A percentile compares a stretch with the other conserved stretches of the same genome.
These are phyloP conservation scores for Polydrusus cervinus DNA, from an alignment of 2,888 invertebrate species.

Conservation along the genomic window DNA sequence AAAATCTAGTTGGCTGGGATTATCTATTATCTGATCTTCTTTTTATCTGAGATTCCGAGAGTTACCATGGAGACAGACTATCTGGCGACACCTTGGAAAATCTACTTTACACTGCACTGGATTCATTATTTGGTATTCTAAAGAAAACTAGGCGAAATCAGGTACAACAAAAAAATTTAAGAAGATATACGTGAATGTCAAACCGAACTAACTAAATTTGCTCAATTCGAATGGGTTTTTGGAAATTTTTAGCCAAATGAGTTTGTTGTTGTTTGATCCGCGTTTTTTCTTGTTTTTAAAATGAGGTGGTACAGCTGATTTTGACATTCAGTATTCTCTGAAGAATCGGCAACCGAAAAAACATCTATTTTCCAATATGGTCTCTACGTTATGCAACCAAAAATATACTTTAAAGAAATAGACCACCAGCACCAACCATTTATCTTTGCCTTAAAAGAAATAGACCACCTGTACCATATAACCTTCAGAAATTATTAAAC, in stretches of 20 bases:
- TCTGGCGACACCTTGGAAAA: slow-evolving; percentile 62
- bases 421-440: slow-evolving; percentile 3
- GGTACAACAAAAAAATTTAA: not conserved
- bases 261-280: slow-evolving; percentile 32
- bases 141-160: slow-evolving; percentile 1
- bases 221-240: not conserved
- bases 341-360: slow-evolving; percentile 7
- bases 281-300: slow-evolving; percentile 37
- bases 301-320: slow-evolving; percentile 31
- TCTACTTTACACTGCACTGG: slow-evolving; percentile 1
- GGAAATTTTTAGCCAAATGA: slow-evolving; percentile 4
- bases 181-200: not conserved
- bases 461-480: slow-evolving; percentile 1
- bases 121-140: not conserved
- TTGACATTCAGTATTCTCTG: slow-evolving; percentile 11
- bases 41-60: slow-evolving; percentile 38
- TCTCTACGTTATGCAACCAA: not conserved
- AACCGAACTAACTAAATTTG: not conserved
- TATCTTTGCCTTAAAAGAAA: not conserved
- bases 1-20: not conserved
- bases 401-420: not conserved
- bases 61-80: slow-evolving; percentile 70
- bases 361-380: not conserved
- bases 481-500: not conserved
- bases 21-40: slow-evolving; percentile 16